These are phyloP conservation scores for Chloropsis hardwickii DNA, from an alignment of 2,113 vertebrate genomes.

Conservation along the genomic window DNA sequence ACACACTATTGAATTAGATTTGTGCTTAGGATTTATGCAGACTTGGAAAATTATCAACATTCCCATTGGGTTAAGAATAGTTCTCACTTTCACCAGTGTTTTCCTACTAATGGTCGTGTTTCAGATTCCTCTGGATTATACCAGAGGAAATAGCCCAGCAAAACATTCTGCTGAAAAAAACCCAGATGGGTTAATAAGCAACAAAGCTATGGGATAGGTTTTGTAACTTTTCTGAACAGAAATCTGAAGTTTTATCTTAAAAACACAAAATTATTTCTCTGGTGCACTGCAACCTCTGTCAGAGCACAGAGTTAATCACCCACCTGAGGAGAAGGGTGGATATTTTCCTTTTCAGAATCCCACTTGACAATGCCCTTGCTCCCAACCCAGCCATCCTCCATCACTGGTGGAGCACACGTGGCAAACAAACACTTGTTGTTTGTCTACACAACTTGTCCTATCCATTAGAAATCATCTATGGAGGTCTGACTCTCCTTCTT, in stretches of 20 bases:
- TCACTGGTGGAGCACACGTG: rapidly evolving
- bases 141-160: not conserved
- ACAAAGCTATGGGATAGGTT: not conserved
- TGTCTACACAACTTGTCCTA: not conserved
- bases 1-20: not conserved
- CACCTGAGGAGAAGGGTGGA: not conserved
- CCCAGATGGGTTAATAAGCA: not conserved
- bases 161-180: not conserved
- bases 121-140: not conserved
- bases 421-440: not conserved
- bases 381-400: rapidly evolving
- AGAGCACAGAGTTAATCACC: not conserved
- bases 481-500: not conserved
- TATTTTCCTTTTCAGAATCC: not conserved
- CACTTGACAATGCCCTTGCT: rapidly evolving
- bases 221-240: not conserved
- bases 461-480: not conserved
- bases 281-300: not conserved
- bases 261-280: not conserved
- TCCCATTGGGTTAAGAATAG: not conserved
- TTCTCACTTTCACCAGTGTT: not conserved
- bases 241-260: not conserved
- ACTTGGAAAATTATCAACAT: not conserved
- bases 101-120: not conserved
- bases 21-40: not conserved